Percentiles rank a stretch among this genome's conserved stretches.
phyloP scores from a whole-genome alignment of 2,797 vertebrate genomes.

The Acropternis orthonyx region DNA sequence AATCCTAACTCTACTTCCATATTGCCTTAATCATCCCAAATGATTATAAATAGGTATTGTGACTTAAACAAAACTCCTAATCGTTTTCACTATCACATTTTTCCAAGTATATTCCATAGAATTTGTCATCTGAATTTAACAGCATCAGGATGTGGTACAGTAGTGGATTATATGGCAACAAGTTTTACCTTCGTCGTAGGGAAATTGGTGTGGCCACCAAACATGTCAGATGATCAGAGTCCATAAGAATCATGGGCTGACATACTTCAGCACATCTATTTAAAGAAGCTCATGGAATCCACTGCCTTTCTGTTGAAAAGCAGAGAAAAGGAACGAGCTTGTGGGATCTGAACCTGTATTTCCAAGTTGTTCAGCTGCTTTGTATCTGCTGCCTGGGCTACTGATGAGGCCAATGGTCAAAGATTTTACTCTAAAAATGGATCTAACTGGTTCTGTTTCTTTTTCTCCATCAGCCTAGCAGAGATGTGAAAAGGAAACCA shows the following conservation, averaged over 20 bases:
- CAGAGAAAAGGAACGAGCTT: background rate
- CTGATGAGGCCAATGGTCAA: background rate
- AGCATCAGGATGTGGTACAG: background rate
- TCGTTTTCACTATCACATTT: background rate
- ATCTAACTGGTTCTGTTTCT: background rate
- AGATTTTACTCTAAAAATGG: background rate
- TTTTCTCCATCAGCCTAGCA: background rate
- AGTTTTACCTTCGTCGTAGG: background rate
- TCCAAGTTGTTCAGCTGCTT: background rate
- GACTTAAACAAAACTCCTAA: background rate
- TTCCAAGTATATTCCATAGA: background rate
- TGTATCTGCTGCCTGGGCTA: background rate
- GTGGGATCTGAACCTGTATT: background rate
- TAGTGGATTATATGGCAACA: background rate
- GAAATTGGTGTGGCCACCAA: background rate
- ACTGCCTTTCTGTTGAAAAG: background rate
- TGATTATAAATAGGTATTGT: background rate
- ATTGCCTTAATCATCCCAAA: background rate
- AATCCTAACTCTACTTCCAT: background rate
- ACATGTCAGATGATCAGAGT: fast-evolving
- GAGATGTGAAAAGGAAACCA: slow-evolving; percentile 20
- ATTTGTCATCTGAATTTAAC: background rate
- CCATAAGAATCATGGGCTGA: background rate
- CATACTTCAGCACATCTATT: background rate
- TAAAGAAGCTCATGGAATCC: background rate